Evolutionary conservation across 2,888 invertebrate genomes (phyloP), one percentile per base, ranked within the genome.

Genomic region (Microplitis deprimator): DNA sequence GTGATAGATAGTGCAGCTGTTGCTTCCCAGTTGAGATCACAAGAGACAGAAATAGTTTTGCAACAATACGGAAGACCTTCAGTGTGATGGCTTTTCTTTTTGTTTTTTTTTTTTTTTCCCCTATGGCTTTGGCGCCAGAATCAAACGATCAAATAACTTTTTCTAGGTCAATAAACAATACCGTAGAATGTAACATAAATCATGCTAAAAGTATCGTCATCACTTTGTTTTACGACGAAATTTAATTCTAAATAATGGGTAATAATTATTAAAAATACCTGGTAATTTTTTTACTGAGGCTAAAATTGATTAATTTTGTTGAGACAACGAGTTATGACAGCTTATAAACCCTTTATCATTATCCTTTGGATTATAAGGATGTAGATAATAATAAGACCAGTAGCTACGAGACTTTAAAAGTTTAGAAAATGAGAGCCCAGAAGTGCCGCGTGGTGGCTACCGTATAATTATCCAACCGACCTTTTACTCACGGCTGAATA

Each of bases 1-100:
- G 86, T 86, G 87, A 89, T 88, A 87, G 87, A 88, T 88, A 84
- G 88, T 83, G 84, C 89, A 88, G 88, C 89, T 88, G 89, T 84
- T 86, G 85, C 85, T 73, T 50, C 62, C 70, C 61, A 40, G 73
- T 80, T 81, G 84, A 86, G 85, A 85, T 85, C 87, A 86, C 85
- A 87, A 81, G 85, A 80, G 85, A 87, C 86, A 82, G 83, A 88
- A 89, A 89, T 89, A 89, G 88, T 87, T 84, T 29, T 62, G 84
- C 85, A 88, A 88, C 86, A 88, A 88, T 88, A 87, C 86, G 80
- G 69, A 79, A 77, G 75, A 68, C 73, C 60, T 77, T 73, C 60
- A 50, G 20, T 61, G 39, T 71, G 29, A 29, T 20, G 17, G 3
- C 20, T 40, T n/a, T 29, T 73, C 7, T 38, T 29, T 68, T 61